These are phyloP conservation scores for Tretioscincus oriximinensis DNA, from an alignment of 2,113 vertebrate genomes.

Conservation along the genomic window DNA sequence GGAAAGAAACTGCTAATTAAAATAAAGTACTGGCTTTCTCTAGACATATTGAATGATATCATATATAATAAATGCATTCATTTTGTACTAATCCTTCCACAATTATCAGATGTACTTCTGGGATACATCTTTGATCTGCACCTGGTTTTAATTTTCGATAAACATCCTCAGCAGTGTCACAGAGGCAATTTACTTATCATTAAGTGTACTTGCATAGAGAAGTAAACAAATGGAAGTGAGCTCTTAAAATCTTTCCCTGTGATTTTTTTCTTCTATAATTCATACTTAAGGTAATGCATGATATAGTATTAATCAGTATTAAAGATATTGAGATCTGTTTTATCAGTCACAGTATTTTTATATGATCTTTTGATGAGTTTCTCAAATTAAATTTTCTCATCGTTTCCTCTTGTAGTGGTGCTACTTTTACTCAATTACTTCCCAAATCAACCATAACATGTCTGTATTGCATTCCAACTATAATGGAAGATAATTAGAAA, in stretches of 20 bases:
- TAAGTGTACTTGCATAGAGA: slow-evolving; percentile 40
- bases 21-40: slow-evolving; percentile 59
- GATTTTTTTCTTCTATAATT: neutral
- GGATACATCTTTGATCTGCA: slow-evolving; percentile 53
- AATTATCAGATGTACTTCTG: slow-evolving; percentile 59
- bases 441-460: neutral
- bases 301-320: neutral
- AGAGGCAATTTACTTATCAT: slow-evolving; percentile 34
- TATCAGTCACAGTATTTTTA: neutral
- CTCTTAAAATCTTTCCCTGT: slow-evolving; percentile 11
- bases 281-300: neutral
- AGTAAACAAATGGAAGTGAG: slow-evolving; percentile 54
- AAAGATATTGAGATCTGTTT: neutral
- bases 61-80: slow-evolving; percentile 61
- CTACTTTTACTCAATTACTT: neutral
- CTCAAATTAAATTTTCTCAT: slow-evolving; percentile 59
- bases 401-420: slow-evolving; percentile 15
- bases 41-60: slow-evolving; percentile 51
- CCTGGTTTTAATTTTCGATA: slow-evolving; percentile 57
- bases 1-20: slow-evolving; percentile 73
- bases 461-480: neutral
- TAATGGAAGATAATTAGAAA: neutral
- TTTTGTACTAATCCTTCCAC: slow-evolving; percentile 56
- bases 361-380: slow-evolving; percentile 31
- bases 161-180: slow-evolving; percentile 43